phyloP scores from a whole-genome alignment of 2,888 invertebrate species.

The Odontocolon sp. region DNA sequence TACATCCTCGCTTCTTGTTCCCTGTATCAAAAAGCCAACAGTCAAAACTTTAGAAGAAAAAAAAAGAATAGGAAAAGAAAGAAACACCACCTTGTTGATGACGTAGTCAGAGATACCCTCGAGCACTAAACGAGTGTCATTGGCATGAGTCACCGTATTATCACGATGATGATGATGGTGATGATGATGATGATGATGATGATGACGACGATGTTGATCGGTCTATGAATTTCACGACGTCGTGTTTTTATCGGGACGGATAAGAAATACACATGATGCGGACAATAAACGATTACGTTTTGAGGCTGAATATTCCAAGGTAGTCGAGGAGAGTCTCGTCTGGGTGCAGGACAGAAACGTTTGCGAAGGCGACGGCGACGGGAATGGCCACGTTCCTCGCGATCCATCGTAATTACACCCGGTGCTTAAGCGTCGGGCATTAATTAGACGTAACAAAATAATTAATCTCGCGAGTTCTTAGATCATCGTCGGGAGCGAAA shows the following conservation, averaged over 20 bases:
- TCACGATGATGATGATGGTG: background rate
- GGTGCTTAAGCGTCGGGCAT: constrained; percentile 62
- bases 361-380: constrained; percentile 6
- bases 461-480: constrained; percentile 69
- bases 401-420: constrained; percentile 48
- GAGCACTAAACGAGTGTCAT: constrained; percentile 18
- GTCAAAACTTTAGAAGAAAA: background rate
- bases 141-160: constrained; percentile 25
- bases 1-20: no score
- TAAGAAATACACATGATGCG: background rate
- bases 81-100: background rate
- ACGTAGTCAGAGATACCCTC: constrained; percentile 12
- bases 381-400: constrained; percentile 24
- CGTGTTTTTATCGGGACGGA: constrained; percentile 8
- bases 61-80: background rate
- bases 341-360: background rate
- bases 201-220: background rate
- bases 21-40: background rate
- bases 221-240: constrained; percentile 1
- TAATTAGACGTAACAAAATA: constrained; percentile 74
- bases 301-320: no score
- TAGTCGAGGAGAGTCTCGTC: no score
- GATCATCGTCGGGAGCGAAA: constrained; percentile 64
- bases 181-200: background rate
- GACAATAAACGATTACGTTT: no score